Evolutionary conservation across 2,888 invertebrate genomes (phyloP).

Genomic region (Tuta absoluta): DNA sequence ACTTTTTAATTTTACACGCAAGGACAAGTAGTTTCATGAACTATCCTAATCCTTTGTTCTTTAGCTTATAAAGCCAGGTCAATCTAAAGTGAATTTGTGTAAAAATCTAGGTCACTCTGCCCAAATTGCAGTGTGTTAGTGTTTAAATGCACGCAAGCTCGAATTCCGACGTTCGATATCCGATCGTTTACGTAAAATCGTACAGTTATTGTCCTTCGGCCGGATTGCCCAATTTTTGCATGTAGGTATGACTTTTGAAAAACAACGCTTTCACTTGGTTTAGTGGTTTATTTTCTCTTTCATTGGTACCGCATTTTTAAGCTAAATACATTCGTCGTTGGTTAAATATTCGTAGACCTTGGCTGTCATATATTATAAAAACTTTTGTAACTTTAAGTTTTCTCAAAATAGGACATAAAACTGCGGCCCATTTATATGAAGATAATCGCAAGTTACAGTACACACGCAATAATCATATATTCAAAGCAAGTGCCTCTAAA

Average conservation of each 20-base stretch:
- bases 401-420: not conserved
- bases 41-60: conserved; percentile 6
- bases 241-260: not conserved
- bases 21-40: too few species aligned
- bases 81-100: not conserved
- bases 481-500: conserved; percentile 17
- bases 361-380: not conserved
- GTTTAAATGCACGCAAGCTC: conserved; percentile 47
- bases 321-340: not conserved
- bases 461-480: not conserved
- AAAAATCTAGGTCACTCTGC: not conserved
- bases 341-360: not conserved
- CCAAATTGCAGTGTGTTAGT: conserved; percentile 15
- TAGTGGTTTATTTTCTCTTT: not conserved
- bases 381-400: not conserved
- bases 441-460: not conserved
- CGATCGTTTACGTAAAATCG: conserved; percentile 52
- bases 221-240: conserved; percentile 39
- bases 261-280: conserved; percentile 9
- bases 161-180: conserved; percentile 49
- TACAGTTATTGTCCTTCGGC: conserved; percentile 45
- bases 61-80: not conserved
- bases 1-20: not conserved
- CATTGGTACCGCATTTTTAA: not conserved
- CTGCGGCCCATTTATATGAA: not conserved